Conservation (phyloP, 92 coral and sea anemone species). For the Heliopora coerulea region DNA sequence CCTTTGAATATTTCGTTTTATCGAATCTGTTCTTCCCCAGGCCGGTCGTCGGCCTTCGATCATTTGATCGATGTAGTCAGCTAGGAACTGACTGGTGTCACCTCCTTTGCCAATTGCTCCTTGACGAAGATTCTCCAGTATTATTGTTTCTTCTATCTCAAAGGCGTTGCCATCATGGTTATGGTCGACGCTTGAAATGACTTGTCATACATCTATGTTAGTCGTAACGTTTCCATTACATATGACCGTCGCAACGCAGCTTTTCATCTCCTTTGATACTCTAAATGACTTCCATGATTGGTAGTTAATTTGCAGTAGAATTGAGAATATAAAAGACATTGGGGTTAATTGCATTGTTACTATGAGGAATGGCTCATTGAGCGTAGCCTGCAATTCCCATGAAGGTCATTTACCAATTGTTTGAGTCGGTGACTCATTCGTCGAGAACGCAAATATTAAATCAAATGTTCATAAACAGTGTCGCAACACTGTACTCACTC, state of each 20-base stretch:
- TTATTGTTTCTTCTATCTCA: not conserved
- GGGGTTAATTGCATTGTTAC: no score
- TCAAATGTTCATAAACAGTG: no score
- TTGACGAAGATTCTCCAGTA: not conserved
- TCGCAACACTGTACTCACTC: no score
- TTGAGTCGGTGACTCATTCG: no score
- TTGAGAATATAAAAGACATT: constrained; percentile 25
- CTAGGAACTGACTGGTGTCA: not conserved
- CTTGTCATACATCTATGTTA: constrained; percentile 6
- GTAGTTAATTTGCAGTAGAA: not conserved
- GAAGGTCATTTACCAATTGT: no score
- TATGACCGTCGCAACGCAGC: constrained; percentile 13
- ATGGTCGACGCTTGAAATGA: constrained; percentile 8
- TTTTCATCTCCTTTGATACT: not conserved
- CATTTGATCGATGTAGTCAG: not conserved
- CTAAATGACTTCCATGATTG: constrained; percentile 17
- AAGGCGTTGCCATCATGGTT: constrained; percentile 6
- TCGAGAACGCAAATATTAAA: no score
- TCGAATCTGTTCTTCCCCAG: not conserved
- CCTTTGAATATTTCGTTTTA: constrained; percentile 2
- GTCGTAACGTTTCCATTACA: constrained; percentile 12
- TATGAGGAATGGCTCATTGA: no score
- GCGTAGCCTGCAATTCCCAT: no score
- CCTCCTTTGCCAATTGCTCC: no score
- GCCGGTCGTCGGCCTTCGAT: constrained; percentile 5